phyloP scores from a whole-genome alignment of 2,113 vertebrate genomes.

The Erpornis zantholeuca region DNA sequence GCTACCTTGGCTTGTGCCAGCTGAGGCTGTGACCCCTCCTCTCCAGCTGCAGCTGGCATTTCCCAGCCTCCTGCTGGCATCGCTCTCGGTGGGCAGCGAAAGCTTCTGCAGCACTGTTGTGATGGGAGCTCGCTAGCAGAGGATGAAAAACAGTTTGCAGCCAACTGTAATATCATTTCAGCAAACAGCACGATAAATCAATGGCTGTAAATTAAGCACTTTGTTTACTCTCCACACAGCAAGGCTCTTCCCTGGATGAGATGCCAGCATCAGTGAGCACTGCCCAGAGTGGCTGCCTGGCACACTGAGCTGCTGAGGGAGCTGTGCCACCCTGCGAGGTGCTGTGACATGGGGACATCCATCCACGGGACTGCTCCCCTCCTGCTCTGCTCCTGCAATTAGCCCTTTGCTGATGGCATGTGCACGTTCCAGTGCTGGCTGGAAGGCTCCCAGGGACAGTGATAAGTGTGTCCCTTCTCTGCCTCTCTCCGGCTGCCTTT shows the following conservation, averaged over 20 bases:
- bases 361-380: background rate
- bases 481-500: background rate
- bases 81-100: background rate
- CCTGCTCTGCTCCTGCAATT: background rate
- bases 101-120: background rate
- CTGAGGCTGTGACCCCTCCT: background rate
- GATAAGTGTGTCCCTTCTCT: background rate
- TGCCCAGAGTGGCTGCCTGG: background rate
- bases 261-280: background rate
- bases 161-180: background rate
- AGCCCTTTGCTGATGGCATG: background rate
- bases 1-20: background rate
- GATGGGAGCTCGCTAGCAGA: background rate
- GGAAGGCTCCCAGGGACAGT: background rate
- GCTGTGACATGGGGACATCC: background rate
- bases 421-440: background rate
- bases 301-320: background rate
- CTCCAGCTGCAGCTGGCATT: background rate
- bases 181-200: constrained; percentile 22
- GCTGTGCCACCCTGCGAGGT: background rate
- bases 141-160: background rate
- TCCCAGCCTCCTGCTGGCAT: background rate
- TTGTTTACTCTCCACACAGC: background rate
- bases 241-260: background rate
- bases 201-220: constrained; percentile 10